A percentile compares a stretch with the other conserved stretches of the same genome.
These are phyloP conservation scores for Epizoanthus stellaris DNA, from an alignment of 92 coral and sea anemone genomes.

Conservation along the genomic window DNA sequence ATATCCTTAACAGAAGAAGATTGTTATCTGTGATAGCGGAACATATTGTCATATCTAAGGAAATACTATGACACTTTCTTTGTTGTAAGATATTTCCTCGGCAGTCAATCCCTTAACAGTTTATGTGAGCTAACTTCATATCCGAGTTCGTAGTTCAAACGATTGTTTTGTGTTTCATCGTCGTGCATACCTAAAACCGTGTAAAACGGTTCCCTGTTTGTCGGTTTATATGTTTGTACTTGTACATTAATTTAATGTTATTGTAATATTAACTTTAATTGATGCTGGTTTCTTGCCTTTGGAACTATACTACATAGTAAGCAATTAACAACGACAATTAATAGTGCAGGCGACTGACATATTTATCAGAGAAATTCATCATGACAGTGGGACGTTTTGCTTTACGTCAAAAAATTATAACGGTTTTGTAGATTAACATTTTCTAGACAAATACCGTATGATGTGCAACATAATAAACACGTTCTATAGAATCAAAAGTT, in stretches of 20 bases:
- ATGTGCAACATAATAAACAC: constrained; percentile 25
- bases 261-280: constrained; percentile 5
- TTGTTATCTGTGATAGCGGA: constrained; percentile 39
- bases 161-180: background rate
- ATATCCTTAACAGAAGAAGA: constrained; percentile 37
- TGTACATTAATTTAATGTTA: constrained; percentile 16
- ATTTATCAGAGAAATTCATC: background rate
- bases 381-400: background rate
- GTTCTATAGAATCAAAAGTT: constrained; percentile 1
- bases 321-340: background rate
- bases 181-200: background rate
- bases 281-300: background rate
- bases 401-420: background rate
- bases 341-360: background rate
- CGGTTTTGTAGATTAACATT: background rate
- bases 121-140: background rate
- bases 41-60: background rate
- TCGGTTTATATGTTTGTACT: constrained; percentile 14
- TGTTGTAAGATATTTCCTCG: background rate
- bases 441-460: background rate
- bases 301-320: background rate
- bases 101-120: constrained; percentile 1
- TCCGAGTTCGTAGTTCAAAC: background rate
- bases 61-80: constrained; percentile 2
- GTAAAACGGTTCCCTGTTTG: background rate